phyloP scores from a whole-genome alignment of 2,113 vertebrate species.

The Lycocorax pyrrhopterus region DNA sequence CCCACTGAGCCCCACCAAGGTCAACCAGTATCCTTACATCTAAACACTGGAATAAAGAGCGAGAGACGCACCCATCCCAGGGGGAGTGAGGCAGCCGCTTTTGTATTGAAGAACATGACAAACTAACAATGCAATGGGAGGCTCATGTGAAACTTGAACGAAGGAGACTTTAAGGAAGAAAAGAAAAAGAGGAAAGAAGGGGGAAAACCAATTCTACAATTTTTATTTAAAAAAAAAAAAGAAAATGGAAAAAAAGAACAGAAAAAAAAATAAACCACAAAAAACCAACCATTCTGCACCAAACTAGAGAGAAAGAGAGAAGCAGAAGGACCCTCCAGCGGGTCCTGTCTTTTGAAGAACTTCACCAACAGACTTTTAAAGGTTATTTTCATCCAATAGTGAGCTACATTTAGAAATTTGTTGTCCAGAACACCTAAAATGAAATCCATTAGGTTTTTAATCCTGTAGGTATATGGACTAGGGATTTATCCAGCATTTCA shows the following conservation, averaged over 20 bases:
- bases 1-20: constrained; percentile 98
- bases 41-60: constrained; percentile 81
- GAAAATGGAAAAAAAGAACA: constrained; percentile 52
- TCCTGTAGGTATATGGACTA: constrained; percentile 57
- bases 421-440: constrained; percentile 69
- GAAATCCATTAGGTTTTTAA: constrained; percentile 70
- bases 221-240: constrained; percentile 70
- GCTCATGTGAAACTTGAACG: constrained; percentile 65
- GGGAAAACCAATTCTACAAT: constrained; percentile 63
- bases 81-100: constrained; percentile 49
- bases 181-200: constrained; percentile 55
- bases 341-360: constrained; percentile 67
- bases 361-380: constrained; percentile 77
- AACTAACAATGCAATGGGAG: constrained; percentile 68
- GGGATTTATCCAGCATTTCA: constrained; percentile 77
- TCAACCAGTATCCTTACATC: constrained; percentile 99
- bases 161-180: constrained; percentile 70
- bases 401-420: constrained; percentile 65
- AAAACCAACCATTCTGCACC: constrained; percentile 67
- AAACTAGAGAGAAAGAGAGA: constrained; percentile 66
- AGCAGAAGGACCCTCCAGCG: constrained; percentile 43
- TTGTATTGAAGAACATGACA: constrained; percentile 63
- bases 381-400: constrained; percentile 76
- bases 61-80: background rate
- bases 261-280: constrained; percentile 46